Conservation (phyloP, 2,888 invertebrate genomes). For the Tethea ocularis region DNA sequence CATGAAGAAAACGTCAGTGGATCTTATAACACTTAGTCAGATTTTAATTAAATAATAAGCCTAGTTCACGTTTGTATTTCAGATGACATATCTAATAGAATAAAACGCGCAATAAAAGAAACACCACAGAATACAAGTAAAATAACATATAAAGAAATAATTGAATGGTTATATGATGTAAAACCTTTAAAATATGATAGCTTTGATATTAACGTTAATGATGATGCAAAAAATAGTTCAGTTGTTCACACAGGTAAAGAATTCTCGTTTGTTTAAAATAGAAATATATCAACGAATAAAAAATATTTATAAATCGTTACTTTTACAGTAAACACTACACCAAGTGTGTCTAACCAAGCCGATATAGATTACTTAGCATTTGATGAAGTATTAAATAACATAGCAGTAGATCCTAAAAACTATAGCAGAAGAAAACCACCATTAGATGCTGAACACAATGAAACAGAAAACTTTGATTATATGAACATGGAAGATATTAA, state of each 20-base stretch:
- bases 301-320: background rate
- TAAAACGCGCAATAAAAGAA: slow-evolving; percentile 33
- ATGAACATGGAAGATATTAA: slow-evolving; percentile 31
- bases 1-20: no score
- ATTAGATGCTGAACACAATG: slow-evolving; percentile 17
- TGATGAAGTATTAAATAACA: slow-evolving; percentile 50
- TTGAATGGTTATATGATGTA: slow-evolving; percentile 45
- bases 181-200: slow-evolving; percentile 13
- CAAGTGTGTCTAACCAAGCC: background rate
- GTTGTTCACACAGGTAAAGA: background rate
- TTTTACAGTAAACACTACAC: background rate
- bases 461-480: slow-evolving; percentile 26
- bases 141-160: slow-evolving; percentile 27
- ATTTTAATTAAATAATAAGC: no score
- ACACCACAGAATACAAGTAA: background rate
- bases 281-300: background rate
- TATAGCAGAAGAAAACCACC: slow-evolving; percentile 35
- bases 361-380: slow-evolving; percentile 45
- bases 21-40: no score
- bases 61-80: slow-evolving; percentile 7
- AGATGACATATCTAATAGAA: slow-evolving; percentile 26
- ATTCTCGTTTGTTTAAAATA: background rate
- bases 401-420: slow-evolving; percentile 36
- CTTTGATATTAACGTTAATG: background rate
- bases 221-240: background rate